Evolutionary conservation across 2,113 vertebrate genomes (phyloP).

Genomic region (Chelonoidis abingdonii): DNA sequence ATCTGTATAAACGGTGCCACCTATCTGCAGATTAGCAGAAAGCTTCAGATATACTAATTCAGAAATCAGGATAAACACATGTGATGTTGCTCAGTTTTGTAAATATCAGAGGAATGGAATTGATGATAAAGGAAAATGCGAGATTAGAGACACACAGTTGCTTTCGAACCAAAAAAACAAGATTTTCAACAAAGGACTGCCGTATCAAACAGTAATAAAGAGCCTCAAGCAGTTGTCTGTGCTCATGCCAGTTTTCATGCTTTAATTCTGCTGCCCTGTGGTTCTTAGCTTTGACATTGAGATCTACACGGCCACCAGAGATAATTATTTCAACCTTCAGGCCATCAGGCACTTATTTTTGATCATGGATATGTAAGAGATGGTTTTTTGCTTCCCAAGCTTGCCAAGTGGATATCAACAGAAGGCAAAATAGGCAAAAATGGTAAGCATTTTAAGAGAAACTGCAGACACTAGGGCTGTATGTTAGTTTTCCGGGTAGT

Average conservation of each 20-base stretch:
- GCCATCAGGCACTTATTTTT: conserved; percentile 87
- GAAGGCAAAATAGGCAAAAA: conserved; percentile 78
- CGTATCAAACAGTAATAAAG: conserved; percentile 91
- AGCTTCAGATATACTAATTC: conserved; percentile 76
- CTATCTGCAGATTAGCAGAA: conserved; percentile 91
- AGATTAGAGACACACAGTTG: conserved; percentile 90
- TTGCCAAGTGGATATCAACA: conserved; percentile 80
- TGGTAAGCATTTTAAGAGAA: conserved; percentile 71
- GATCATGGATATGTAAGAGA: conserved; percentile 88
- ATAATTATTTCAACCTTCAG: conserved; percentile 93
- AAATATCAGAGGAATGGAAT: conserved; percentile 89
- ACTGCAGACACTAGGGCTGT: conserved; percentile 8
- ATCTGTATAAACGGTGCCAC: conserved; percentile 97
- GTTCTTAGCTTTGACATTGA: conserved; percentile 88
- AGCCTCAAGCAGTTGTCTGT: conserved; percentile 93
- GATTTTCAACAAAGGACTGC: conserved; percentile 87
- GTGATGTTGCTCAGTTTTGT: conserved; percentile 85
- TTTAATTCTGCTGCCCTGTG: conserved; percentile 89
- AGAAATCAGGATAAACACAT: conserved; percentile 80
- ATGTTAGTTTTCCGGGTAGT: conserved; percentile 15
- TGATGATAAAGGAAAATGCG: conserved; percentile 90
- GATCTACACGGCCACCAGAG: conserved; percentile 88
- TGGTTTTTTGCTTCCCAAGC: conserved; percentile 75
- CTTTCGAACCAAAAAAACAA: conserved; percentile 84
- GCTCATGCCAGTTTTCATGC: conserved; percentile 91